A percentile compares a stretch with the other conserved stretches of the same genome.
These are phyloP conservation scores for Cyprinella venusta DNA, from an alignment of 2,797 vertebrate genomes.

Conservation along the genomic window DNA sequence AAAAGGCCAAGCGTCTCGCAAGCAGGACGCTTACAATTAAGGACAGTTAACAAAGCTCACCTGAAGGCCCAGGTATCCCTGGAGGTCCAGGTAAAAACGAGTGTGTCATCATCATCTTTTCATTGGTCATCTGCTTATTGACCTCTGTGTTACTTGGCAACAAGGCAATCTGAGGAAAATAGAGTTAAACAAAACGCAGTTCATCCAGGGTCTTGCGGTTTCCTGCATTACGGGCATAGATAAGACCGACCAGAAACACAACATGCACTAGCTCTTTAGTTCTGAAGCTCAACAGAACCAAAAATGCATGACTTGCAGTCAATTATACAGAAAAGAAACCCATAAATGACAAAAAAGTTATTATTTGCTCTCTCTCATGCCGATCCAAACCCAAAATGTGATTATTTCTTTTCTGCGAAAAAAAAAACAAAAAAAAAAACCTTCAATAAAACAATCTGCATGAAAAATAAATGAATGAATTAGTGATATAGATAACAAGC, in stretches of 20 bases:
- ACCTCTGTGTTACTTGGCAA: slow-evolving; percentile 88
- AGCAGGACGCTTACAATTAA: neutral
- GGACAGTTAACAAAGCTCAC: slow-evolving; percentile 71
- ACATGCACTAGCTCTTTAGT: neutral
- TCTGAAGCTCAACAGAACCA: neutral
- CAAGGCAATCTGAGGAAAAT: slow-evolving; percentile 81
- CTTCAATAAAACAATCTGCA: neutral
- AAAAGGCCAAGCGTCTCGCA: neutral
- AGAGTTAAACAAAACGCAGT: neutral
- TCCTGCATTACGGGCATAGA: neutral
- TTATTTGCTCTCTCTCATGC: neutral
- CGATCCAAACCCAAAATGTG: neutral
- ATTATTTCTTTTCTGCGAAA: neutral
- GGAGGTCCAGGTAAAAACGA: slow-evolving; percentile 88
- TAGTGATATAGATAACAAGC: neutral
- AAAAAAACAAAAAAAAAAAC: neutral
- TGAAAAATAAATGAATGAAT: neutral
- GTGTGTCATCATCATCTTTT: slow-evolving; percentile 85
- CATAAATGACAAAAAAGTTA: neutral
- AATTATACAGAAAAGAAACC: neutral
- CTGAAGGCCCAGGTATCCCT: slow-evolving; percentile 89
- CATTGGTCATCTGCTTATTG: slow-evolving; percentile 86
- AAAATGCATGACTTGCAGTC: neutral
- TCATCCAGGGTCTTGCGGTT: neutral
- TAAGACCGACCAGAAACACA: neutral